These are phyloP conservation scores for Catonia carolina DNA, from an alignment of 2,888 invertebrate species.

Conservation along the genomic window DNA sequence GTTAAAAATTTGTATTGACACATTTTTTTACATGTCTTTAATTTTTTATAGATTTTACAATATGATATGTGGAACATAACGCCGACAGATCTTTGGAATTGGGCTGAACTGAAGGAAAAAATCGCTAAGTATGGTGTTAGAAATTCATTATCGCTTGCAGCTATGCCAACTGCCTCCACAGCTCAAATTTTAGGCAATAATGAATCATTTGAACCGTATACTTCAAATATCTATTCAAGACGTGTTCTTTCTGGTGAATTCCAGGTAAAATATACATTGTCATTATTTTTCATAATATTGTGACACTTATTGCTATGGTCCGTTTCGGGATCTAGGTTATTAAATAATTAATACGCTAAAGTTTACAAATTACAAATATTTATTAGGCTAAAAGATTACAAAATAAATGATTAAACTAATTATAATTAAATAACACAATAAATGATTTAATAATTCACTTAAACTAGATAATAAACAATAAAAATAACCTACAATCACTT, in stretches of 20 bases:
- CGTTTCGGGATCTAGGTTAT: no score
- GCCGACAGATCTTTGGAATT: constrained; percentile 84
- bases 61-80: constrained; percentile 96
- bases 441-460: no score
- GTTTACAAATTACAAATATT: no score
- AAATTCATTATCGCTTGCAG: constrained; percentile 88
- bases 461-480: no score
- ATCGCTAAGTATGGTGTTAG: constrained; percentile 85
- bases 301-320: no score
- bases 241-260: constrained; percentile 90
- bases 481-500: no score
- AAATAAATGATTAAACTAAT: no score
- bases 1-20: no score
- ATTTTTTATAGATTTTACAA: constrained; percentile 63
- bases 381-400: no score
- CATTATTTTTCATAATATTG: no score
- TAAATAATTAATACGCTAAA: no score
- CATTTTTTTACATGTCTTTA: background rate
- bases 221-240: constrained; percentile 92
- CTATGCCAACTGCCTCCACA: constrained; percentile 99
- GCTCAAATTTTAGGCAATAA: constrained; percentile 99
- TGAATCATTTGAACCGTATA: constrained; percentile 97
- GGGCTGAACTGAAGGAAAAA: constrained; percentile 72
- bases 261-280: constrained; percentile 42
- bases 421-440: no score